Evolutionary conservation across 2,888 invertebrate genomes (phyloP), one percentile per base, ranked within the genome.

Genomic region (Eulithis prunata): DNA sequence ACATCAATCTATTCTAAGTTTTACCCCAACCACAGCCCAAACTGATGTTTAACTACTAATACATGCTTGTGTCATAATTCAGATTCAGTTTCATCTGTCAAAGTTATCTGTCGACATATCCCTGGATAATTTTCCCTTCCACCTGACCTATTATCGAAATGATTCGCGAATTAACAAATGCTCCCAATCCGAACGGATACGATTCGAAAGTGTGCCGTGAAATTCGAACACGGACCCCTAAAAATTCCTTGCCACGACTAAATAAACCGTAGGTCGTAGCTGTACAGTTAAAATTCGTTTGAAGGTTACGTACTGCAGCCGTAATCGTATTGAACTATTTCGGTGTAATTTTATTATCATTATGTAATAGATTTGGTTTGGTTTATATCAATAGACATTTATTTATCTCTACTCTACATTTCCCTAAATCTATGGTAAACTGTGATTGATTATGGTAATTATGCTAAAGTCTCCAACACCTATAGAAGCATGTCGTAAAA

Each of bases 91-190:
- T 13, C 13, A 53, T 36, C 13, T 53, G 43, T 43, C 11, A 57
- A 47, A 49, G 32, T 38, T 45, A 58, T 58, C 52, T 49, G 56
- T 62, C 53, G 58, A 66, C 21, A 64, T 61, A 64, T 68, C 61
- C 57, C 55, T 4, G 52, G 64, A 68, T 43, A 55, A 11, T 2
- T 32, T 8, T 36, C 66, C 54, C 38, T n/a, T 28, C n/a, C 57
- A 56, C 61, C 57, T 51, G 68, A 69, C 66, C 79, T 75, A 78
- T 76, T 73, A 72, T 81, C 76, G 79, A 84, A 85, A 84, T 77
- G 81, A 84, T 82, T 84, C 77, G 78, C 81, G 81, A 82, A 82
- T 81, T 79, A 83, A 84, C 83, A 74, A 84, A 78, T 77, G 86
- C 72, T 85, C 87, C 77, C 79, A 72, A 79, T 86, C 75, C 77